phyloP scores from a whole-genome alignment of 1,140 invertebrate species.

The Carcinoscorpius rotundicauda region DNA sequence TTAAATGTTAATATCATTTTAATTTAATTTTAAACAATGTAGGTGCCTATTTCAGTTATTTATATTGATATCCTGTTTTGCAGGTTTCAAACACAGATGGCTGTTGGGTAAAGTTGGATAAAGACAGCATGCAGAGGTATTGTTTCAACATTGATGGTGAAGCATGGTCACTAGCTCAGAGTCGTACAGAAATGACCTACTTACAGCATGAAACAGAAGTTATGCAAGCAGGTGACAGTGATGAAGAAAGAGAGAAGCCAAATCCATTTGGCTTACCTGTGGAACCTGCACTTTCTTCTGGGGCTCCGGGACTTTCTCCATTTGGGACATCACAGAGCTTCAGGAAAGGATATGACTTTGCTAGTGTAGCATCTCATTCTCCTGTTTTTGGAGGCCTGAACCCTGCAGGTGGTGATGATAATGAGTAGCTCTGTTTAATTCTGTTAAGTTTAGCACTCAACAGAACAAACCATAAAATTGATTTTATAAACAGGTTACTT shows the following conservation, averaged over 20 bases:
- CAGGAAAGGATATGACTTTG: constrained; percentile 1
- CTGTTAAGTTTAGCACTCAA: too few relatives aligned
- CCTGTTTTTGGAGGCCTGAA: too few relatives aligned
- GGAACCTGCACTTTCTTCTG: too few relatives aligned
- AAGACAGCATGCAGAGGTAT: constrained; percentile 48
- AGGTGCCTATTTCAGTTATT: too few relatives aligned
- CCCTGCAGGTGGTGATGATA: not conserved
- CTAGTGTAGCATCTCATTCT: not conserved
- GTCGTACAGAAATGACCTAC: constrained; percentile 52
- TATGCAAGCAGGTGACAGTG: constrained; percentile 21
- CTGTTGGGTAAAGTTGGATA: constrained; percentile 52
- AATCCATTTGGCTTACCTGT: not conserved
- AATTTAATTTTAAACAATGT: too few relatives aligned
- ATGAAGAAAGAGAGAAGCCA: constrained; percentile 11
- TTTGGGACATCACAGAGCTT: not conserved
- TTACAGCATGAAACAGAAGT: constrained; percentile 46
- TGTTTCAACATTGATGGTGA: constrained; percentile 52
- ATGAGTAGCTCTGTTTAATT: too few relatives aligned
- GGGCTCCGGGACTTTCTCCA: too few relatives aligned
- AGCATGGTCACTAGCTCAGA: constrained; percentile 61
- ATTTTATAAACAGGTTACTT: too few relatives aligned
- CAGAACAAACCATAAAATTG: too few relatives aligned
- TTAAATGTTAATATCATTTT: too few relatives aligned
- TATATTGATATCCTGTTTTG: too few relatives aligned
- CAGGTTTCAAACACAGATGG: constrained; percentile 25